These are phyloP conservation scores for Heteromyza rotundicornis DNA, from an alignment of 2,888 invertebrate genomes.

Conservation along the genomic window DNA sequence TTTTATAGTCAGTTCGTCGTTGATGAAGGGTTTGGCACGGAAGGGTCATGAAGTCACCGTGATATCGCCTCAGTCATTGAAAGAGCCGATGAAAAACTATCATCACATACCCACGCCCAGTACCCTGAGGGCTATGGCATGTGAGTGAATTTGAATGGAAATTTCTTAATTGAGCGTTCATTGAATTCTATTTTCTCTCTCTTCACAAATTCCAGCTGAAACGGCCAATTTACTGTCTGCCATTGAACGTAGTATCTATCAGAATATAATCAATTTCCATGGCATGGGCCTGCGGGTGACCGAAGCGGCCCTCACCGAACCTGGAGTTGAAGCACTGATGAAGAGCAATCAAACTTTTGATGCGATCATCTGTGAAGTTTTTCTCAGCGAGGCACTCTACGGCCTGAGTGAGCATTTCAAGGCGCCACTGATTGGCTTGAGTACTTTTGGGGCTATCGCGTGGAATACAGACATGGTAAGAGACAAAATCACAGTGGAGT, in stretches of 20 bases:
- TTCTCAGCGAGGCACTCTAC: constrained; percentile 58
- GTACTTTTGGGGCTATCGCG: constrained; percentile 50
- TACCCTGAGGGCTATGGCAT: constrained; percentile 29
- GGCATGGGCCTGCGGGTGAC: constrained; percentile 45
- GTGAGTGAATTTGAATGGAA: constrained; percentile 27
- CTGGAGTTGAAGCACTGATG: constrained; percentile 38
- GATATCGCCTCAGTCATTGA: constrained; percentile 50
- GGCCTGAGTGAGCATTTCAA: constrained; percentile 55
- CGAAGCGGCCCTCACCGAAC: constrained; percentile 39
- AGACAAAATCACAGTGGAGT: too few relatives aligned
- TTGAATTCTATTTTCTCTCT: not conserved
- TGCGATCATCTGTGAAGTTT: constrained; percentile 58
- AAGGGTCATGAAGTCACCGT: constrained; percentile 60
- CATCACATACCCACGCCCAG: constrained; percentile 37
- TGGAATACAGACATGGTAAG: constrained; percentile 54
- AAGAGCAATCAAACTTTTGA: constrained; percentile 58
- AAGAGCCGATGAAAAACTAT: constrained; percentile 44
- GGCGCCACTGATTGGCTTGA: constrained; percentile 52
- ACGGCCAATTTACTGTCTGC: constrained; percentile 26
- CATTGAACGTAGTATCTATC: constrained; percentile 30
- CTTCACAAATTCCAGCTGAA: constrained; percentile 24
- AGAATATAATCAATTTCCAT: constrained; percentile 37
- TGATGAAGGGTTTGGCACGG: constrained; percentile 51
- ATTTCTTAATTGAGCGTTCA: constrained; percentile 17
- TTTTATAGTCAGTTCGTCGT: constrained; percentile 45